Evolutionary conservation across 2,113 vertebrate species (phyloP), one percentile per base, ranked within the genome.

Genomic region (Peromyscus polionotus): DNA sequence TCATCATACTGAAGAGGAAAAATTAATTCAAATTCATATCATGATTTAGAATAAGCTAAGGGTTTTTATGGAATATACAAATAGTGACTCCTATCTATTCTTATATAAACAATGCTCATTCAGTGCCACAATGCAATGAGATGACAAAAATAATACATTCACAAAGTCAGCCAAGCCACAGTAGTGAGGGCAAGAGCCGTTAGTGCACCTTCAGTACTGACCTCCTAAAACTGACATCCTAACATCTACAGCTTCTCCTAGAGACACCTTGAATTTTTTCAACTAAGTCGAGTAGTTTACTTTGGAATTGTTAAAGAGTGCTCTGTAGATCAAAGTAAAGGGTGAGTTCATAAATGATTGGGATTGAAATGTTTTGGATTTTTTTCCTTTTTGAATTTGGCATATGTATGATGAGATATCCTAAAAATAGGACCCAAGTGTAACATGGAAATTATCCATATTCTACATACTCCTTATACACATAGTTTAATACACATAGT

Each of bases 1-100:
- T 90, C 84, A 88, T 42, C 65, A 48, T 19, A 57, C 31, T 48
- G 1, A 59, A 59, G 54, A 11, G 6, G 42, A 73, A 79, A 92
- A 65, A 77, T 42, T n/a, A 81, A 97, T 76, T 95, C 76, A 95
- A 97, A 97, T 89, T 85, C 59, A 13, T 75, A 86, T 45, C 48
- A 94, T 57, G 65, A 88, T 79, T 90, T 19, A 90, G 54, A 97
- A 90, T 39, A 85, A 72, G 14, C 28, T 88, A 51, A 54, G 28
- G 36, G 26, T 51, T 31, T 70, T 61, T 72, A 13, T 36, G n/a
- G 0, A 63, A 11, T 79, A 63, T 42, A 90, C 26, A 90, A 22
- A 76, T 93, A 83, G 28, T 86, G 51, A 86, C 42, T 75, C 31
- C 51, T 88, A 36, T n/a, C 54, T 68, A 51, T n/a, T n/a, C 36